Conservation (phyloP, 2,888 invertebrate species). For the Cephus rjabovi region DNA sequence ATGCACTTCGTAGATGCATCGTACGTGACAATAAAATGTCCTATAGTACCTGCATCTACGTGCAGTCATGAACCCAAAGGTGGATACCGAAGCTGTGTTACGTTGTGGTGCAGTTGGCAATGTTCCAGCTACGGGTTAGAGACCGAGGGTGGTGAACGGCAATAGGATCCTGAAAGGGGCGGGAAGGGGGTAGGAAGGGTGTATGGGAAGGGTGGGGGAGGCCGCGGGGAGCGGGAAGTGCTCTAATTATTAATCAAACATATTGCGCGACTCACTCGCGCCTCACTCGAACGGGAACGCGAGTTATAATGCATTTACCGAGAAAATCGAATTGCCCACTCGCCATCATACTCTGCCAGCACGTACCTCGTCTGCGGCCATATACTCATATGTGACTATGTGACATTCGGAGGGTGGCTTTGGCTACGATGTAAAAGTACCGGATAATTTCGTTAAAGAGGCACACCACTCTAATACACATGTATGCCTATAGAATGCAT, state of each 20-base stretch:
- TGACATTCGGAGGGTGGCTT: background rate
- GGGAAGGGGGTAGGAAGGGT: background rate
- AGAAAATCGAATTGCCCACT: constrained; percentile 44
- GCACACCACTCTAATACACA: background rate
- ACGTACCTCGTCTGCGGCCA: constrained; percentile 4
- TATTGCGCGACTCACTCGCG: constrained; percentile 38
- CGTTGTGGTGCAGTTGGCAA: background rate
- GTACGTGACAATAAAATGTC: background rate
- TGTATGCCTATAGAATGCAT: background rate
- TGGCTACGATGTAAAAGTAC: background rate
- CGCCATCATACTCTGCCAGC: constrained; percentile 12
- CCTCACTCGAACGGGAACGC: constrained; percentile 33
- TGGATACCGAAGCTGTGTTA: background rate
- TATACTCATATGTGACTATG: constrained; percentile 3
- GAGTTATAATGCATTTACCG: constrained; percentile 48
- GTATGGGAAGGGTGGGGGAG: background rate
- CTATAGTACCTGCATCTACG: background rate
- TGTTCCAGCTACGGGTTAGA: constrained; percentile 1
- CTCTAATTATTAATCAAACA: constrained; percentile 52
- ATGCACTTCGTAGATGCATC: background rate
- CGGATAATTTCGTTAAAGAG: background rate
- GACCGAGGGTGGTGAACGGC: constrained; percentile 6
- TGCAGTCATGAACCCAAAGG: background rate
- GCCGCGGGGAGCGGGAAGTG: constrained; percentile 33
- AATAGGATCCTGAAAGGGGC: background rate